Conservation (phyloP, 2,113 vertebrate genomes). For the Pterocles burchelli region DNA sequence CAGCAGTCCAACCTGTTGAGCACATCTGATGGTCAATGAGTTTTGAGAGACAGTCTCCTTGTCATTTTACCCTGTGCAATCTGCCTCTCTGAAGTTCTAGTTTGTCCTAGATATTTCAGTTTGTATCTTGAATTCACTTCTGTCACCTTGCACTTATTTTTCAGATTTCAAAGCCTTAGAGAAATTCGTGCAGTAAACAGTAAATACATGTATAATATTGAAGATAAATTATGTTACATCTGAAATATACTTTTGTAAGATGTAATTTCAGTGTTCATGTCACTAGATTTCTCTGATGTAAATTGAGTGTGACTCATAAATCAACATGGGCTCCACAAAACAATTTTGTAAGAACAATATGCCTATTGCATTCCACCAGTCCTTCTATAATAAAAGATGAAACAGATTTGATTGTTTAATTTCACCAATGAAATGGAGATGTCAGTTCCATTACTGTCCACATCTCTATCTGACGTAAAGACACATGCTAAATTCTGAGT, state of each 20-base stretch:
- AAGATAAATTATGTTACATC: neutral
- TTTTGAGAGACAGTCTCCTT: neutral
- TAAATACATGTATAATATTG: neutral
- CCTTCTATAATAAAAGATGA: neutral
- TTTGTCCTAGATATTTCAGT: neutral
- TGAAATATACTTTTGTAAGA: neutral
- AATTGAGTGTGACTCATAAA: constrained; percentile 24
- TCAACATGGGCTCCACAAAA: neutral
- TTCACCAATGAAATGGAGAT: neutral
- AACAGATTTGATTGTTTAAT: constrained; percentile 3
- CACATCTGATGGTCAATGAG: neutral
- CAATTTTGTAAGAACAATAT: neutral
- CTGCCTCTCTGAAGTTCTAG: neutral
- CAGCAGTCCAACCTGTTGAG: accelerated
- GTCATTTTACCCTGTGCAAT: accelerated
- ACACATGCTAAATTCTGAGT: neutral
- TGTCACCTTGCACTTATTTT: neutral
- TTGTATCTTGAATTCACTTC: neutral
- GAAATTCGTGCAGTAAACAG: neutral
- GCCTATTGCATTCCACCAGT: neutral
- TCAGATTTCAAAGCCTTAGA: neutral
- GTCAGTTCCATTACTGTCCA: neutral
- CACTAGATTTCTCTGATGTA: neutral
- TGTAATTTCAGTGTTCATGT: neutral
- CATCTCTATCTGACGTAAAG: neutral